Percentiles rank a stretch among this genome's conserved stretches.
Conservation (phyloP, 2,888 invertebrate species). For the Lasioglossum morio region DNA sequence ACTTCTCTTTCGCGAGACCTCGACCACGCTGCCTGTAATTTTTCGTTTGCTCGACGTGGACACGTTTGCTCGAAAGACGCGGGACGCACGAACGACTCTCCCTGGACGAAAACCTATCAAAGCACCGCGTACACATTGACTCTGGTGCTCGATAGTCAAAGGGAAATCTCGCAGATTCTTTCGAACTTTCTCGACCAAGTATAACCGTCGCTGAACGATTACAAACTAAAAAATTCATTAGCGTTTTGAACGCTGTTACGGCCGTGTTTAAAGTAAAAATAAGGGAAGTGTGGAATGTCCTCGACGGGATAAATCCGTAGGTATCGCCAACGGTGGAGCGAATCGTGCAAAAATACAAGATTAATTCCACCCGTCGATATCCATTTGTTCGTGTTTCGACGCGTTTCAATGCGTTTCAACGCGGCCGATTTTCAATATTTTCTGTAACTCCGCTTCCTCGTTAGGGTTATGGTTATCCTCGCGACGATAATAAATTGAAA, state of each 20-base stretch:
- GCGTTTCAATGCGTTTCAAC: not conserved
- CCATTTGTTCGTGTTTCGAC: not conserved
- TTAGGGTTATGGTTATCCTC: not conserved
- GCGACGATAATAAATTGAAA: constrained; percentile 12
- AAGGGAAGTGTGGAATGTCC: not conserved
- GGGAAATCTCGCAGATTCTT: not conserved
- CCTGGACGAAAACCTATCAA: too few relatives aligned
- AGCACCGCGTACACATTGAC: too few relatives aligned
- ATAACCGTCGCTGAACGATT: not conserved
- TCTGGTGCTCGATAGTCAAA: not conserved
- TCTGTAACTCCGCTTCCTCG: not conserved
- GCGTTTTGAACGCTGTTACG: not conserved
- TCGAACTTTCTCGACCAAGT: not conserved
- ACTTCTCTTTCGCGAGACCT: not conserved
- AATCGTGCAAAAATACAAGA: not conserved
- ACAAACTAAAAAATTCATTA: not conserved
- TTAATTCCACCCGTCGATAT: not conserved
- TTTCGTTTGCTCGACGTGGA: not conserved
- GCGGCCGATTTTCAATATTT: not conserved
- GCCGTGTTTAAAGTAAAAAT: not conserved
- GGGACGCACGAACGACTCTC: too few relatives aligned
- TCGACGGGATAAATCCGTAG: not conserved
- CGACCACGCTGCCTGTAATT: not conserved
- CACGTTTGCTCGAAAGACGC: not conserved
- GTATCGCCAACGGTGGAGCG: not conserved